Conservation (phyloP, 2,888 invertebrate genomes). For the Napeogenes inachia region DNA sequence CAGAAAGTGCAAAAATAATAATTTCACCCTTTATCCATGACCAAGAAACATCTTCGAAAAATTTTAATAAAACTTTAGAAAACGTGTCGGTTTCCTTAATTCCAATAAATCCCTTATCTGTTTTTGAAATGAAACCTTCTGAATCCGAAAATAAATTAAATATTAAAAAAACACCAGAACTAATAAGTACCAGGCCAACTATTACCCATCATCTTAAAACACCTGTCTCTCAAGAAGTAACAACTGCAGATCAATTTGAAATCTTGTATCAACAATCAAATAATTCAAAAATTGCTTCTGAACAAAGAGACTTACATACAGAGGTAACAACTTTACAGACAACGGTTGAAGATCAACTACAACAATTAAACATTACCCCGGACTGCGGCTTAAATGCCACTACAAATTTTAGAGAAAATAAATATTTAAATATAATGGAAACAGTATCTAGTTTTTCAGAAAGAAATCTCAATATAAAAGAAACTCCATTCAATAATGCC, state of each 20-base stretch:
- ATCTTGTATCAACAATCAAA: slow-evolving; percentile 40
- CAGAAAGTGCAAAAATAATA: slow-evolving; percentile 80
- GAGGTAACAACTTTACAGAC: slow-evolving; percentile 62
- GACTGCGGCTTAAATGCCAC: slow-evolving; percentile 72
- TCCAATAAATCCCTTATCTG: slow-evolving; percentile 78
- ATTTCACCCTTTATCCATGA: slow-evolving; percentile 80
- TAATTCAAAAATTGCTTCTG: slow-evolving; percentile 46
- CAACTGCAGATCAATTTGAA: slow-evolving; percentile 59
- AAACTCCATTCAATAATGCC: slow-evolving; percentile 66
- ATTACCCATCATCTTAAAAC: slow-evolving; percentile 63
- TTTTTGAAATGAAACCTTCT: slow-evolving; percentile 79
- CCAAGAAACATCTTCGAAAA: slow-evolving; percentile 73
- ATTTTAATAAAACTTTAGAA: slow-evolving; percentile 45
- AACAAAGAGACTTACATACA: slow-evolving; percentile 56
- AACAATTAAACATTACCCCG: slow-evolving; percentile 74
- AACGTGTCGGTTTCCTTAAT: slow-evolving; percentile 68
- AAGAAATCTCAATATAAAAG: slow-evolving; percentile 65
- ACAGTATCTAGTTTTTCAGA: slow-evolving; percentile 55
- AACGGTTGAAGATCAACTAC: slow-evolving; percentile 71
- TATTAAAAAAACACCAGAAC: slow-evolving; percentile 44
- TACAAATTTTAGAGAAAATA: slow-evolving; percentile 73
- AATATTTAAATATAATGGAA: slow-evolving; percentile 80
- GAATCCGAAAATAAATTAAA: slow-evolving; percentile 81
- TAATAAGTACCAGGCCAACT: slow-evolving; percentile 41
- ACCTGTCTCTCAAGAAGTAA: slow-evolving; percentile 63